Base-by-base conservation (phyloP, 53 echinoderm and acorn worm species). In the Pentamera pediparva region DNA sequence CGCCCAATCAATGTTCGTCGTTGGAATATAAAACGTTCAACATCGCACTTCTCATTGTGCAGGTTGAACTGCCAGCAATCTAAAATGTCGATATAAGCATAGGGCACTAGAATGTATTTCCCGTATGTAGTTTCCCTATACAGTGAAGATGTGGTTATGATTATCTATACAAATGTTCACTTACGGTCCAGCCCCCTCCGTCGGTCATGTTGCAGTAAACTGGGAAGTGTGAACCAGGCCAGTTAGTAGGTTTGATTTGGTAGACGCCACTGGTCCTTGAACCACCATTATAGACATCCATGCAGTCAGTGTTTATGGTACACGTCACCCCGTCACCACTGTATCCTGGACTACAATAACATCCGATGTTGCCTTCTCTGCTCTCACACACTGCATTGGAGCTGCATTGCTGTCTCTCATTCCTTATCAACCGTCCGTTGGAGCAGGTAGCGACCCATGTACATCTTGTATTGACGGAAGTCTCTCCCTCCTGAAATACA, bases 131-230 rank as follows among this genome's bases (percentile, higher is more conserved):
- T n/a, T n/a, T n/a, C n/a, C n/a, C n/a, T n/a, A n/a, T n/a, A n/a
- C n/a, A n/a, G n/a, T n/a, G n/a, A n/a, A n/a, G n/a, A n/a, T n/a
- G n/a, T n/a, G n/a, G n/a, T n/a, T n/a, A n/a, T n/a, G n/a, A n/a
- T n/a, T n/a, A n/a, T n/a, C n/a, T n/a, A n/a, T n/a, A n/a, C n/a
- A n/a, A n/a, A n/a, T n/a, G n/a, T 41, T 41, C 43, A 67, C 67
- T 67, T 27, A 67, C 67, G 26, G 45, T 41, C 67, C 67, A 67
- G 9, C 67, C 67, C 13, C 43, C 43, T 26, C 45, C 67, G 6
- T 43, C 45, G 13, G 25, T 27, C 67, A 67, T 67, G 45, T 67
- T 28, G 27, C 67, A 67, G 3, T 67, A 67, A 1, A 67, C 67
- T 26, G 40, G 4, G 29, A 67, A 67, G 4, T 41, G 67, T 43